Base-by-base conservation (phyloP, 2,113 vertebrate genomes). In the Eudyptes chrysolophus region DNA sequence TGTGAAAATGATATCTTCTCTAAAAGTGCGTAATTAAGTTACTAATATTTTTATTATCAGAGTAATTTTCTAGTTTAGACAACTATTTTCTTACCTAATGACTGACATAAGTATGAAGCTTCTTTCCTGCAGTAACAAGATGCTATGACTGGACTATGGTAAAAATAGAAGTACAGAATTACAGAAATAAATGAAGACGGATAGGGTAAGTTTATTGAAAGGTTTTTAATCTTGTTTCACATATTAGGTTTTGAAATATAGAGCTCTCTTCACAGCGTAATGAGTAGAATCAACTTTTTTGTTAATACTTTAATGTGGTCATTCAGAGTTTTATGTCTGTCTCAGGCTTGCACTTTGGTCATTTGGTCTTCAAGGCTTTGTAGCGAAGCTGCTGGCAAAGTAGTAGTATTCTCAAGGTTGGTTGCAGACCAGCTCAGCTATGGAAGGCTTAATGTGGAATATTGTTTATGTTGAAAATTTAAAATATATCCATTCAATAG, bases 221-320 rank as follows among this genome's bases (percentile, higher is more conserved):
- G 9, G 6, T 29, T 54, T 87, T 96, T 89, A 64, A 92, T 85
- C 27, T 65, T 38, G 2, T 85, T 90, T 85, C 78, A 90, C 0
- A 1, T 74, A 49, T 22, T 87, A 68, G 16, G 7, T 80, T 89
- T 69, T 90, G 75, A 83, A 94, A 77, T 87, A 87, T 3, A 94
- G 49, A 94, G 34, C 34, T 88, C 62, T 93, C 58, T 96, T 97
- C 94, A 95, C 75, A 96, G 90, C 78, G 70, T 81, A 49, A 74
- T 46, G 14, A 75, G 14, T 44, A 84, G 38, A 82, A 74, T 71
- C 30, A 78, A 75, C 13, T 82, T 68, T 58, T 96, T 87, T 48
- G 34, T 71, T 77, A 78, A 32, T 72, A 51, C 9, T 79, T 95
- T 18, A 29, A 69, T 52, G 49, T 42, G 24, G 20, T 72, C 2